These are phyloP conservation scores for Tinea pellionella DNA, from an alignment of 2,888 invertebrate genomes.

Conservation along the genomic window DNA sequence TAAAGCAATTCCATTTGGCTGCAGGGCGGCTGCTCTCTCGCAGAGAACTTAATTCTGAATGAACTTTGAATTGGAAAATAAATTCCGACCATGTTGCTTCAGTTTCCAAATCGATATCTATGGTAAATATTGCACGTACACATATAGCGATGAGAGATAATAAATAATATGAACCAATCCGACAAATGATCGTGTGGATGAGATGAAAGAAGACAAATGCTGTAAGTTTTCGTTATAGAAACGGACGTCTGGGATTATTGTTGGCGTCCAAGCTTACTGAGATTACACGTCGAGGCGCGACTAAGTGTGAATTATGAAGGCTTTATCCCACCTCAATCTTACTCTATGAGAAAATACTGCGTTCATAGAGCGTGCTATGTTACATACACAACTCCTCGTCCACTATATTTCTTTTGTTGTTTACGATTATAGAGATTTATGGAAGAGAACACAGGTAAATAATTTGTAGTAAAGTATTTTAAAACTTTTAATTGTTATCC, in stretches of 20 bases:
- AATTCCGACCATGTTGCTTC: conserved; percentile 39
- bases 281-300: conserved; percentile 54
- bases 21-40: conserved; percentile 32
- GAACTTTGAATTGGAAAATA: conserved; percentile 52
- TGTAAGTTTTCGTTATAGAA: conserved; percentile 23
- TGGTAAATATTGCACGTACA: neutral
- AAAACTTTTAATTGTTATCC: neutral
- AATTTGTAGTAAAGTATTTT: neutral
- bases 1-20: conserved; percentile 49
- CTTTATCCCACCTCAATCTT: conserved; percentile 58
- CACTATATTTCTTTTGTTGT: neutral
- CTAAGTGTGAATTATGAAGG: conserved; percentile 64
- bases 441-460: neutral
- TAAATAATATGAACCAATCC: neutral
- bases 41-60: conserved; percentile 44
- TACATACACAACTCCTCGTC: neutral
- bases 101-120: conserved; percentile 24
- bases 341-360: conserved; percentile 64
- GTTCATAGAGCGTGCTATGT: conserved; percentile 20
- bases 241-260: conserved; percentile 53
- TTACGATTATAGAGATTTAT: neutral
- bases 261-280: conserved; percentile 37
- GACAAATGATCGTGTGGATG: neutral
- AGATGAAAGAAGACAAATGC: conserved; percentile 6
- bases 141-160: neutral